These are phyloP conservation scores for Chionoecetes opilio DNA, from an alignment of 1,140 invertebrate species.

Conservation along the genomic window DNA sequence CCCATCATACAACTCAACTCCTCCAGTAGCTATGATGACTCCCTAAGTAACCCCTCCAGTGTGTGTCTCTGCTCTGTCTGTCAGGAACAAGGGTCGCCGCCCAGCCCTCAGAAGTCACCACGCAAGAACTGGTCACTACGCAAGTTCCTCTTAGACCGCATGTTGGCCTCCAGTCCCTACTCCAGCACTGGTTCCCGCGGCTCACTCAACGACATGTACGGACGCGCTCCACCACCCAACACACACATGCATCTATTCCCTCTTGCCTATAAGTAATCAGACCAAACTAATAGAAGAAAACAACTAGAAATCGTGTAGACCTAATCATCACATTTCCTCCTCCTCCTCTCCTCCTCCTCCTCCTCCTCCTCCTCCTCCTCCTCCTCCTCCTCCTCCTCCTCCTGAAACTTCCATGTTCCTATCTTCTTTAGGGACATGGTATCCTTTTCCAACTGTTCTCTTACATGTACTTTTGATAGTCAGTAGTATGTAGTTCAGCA, in stretches of 20 bases:
- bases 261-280: too few relatives aligned
- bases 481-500: too few relatives aligned
- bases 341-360: not conserved
- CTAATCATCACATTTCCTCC: too few relatives aligned
- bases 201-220: slow-evolving; percentile 64
- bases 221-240: not conserved
- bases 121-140: slow-evolving; percentile 72
- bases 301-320: too few relatives aligned
- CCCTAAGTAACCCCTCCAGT: slow-evolving; percentile 66
- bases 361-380: not conserved
- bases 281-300: too few relatives aligned
- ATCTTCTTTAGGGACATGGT: too few relatives aligned
- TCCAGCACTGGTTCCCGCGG: slow-evolving; percentile 70
- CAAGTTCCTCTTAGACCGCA: slow-evolving; percentile 73
- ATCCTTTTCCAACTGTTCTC: too few relatives aligned
- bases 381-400: too few relatives aligned
- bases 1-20: slow-evolving; percentile 62
- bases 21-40: slow-evolving; percentile 55
- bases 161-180: slow-evolving; percentile 72
- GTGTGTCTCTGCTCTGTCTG: slow-evolving; percentile 65
- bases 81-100: slow-evolving; percentile 55
- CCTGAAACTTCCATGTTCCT: too few relatives aligned
- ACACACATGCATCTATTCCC: not conserved
- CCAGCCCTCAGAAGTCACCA: slow-evolving; percentile 69
- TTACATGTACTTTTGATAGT: too few relatives aligned